Percentiles rank a stretch among this genome's conserved stretches.
phyloP scores from a whole-genome alignment of 2,888 invertebrate species.

The Leptarthrus brevirostris region DNA sequence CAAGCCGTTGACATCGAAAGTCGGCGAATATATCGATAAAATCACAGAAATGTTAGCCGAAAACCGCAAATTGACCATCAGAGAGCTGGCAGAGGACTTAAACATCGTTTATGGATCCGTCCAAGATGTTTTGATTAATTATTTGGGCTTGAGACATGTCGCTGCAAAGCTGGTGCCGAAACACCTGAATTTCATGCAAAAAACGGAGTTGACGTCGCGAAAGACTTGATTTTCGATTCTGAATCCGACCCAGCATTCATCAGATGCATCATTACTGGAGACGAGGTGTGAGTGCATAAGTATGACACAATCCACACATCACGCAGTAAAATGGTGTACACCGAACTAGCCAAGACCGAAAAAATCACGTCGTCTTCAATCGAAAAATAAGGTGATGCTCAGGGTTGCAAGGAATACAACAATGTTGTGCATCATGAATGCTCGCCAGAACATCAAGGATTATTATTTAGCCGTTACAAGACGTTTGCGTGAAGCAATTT shows the following conservation, averaged over 20 bases:
- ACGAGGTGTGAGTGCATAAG: constrained; percentile 55
- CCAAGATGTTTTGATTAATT: constrained; percentile 53
- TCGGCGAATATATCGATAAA: constrained; percentile 57
- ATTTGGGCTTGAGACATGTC: constrained; percentile 49
- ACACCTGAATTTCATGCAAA: constrained; percentile 50
- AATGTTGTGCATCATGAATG: not conserved
- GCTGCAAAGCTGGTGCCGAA: constrained; percentile 57
- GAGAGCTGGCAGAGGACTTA: constrained; percentile 55
- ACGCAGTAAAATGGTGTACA: constrained; percentile 52
- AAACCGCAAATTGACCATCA: constrained; percentile 55
- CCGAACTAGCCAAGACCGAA: constrained; percentile 52
- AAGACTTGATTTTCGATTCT: constrained; percentile 35
- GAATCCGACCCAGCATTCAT: constrained; percentile 52
- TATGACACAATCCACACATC: constrained; percentile 51
- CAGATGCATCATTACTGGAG: constrained; percentile 55
- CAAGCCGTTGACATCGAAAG: constrained; percentile 54
- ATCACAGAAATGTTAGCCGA: constrained; percentile 56
- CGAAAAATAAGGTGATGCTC: constrained; percentile 53
- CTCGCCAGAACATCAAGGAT: not conserved
- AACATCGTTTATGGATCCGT: constrained; percentile 46
- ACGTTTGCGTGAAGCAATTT: constrained; percentile 49
- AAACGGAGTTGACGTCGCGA: not conserved
- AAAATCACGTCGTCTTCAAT: constrained; percentile 50
- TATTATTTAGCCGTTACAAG: not conserved
- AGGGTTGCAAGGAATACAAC: constrained; percentile 55